Evolutionary conservation across 2,888 invertebrate genomes (phyloP).

Genomic region (Trichopria drosophilae): DNA sequence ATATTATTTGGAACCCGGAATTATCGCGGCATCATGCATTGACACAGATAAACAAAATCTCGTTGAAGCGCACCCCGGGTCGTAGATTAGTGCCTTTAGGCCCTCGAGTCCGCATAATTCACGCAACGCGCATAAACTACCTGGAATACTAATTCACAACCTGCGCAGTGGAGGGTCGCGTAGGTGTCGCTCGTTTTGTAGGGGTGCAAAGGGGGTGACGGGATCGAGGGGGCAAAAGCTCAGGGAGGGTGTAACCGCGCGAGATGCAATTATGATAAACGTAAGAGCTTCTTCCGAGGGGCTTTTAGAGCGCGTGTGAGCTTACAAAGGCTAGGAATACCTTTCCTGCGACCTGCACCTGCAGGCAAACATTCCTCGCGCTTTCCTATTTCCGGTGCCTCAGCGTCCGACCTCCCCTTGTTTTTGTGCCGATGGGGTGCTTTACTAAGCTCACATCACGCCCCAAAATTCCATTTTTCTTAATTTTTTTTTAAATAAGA

Average conservation of each 20-base stretch:
- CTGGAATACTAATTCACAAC: constrained; percentile 38
- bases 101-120: neutral
- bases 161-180: constrained; percentile 12
- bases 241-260: constrained; percentile 36
- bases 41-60: too few relatives aligned
- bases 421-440: neutral
- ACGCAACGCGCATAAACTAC: constrained; percentile 30
- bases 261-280: constrained; percentile 56
- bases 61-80: too few relatives aligned
- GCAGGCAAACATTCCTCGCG: neutral
- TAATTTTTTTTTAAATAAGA: too few relatives aligned
- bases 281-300: constrained; percentile 45
- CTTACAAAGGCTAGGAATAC: constrained; percentile 38
- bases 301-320: constrained; percentile 42
- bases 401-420: neutral
- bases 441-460: too few relatives aligned
- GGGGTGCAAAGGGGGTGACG: too few relatives aligned
- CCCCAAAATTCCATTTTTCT: too few relatives aligned
- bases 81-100: too few relatives aligned
- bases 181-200: constrained; percentile 3
- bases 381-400: too few relatives aligned
- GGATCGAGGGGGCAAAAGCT: constrained; percentile 21
- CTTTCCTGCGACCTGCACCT: constrained; percentile 21
- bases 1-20: too few relatives aligned
- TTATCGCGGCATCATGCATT: too few relatives aligned